Evolutionary conservation across 1,140 invertebrate species (phyloP).

Genomic region (Temnothorax nylanderi): DNA sequence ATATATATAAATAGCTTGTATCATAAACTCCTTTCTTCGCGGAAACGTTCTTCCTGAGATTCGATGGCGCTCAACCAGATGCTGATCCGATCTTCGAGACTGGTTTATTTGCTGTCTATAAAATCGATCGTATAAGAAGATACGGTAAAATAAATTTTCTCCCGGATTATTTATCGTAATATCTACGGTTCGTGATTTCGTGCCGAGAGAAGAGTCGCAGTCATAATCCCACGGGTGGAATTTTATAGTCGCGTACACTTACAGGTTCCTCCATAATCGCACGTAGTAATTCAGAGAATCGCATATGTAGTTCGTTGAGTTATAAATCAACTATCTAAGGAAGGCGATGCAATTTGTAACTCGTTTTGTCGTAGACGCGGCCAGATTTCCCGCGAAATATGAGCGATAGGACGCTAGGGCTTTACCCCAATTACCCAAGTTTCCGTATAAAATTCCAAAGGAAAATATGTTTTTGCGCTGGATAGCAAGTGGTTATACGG

Average conservation of each 20-base stretch:
- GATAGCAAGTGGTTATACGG: background rate
- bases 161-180: constrained; percentile 45
- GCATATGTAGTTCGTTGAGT: background rate
- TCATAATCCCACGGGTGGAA: constrained; percentile 18
- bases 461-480: constrained; percentile 16
- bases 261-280: constrained; percentile 3
- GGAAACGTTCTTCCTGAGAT: background rate
- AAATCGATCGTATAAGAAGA: constrained; percentile 26
- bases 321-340: constrained; percentile 17
- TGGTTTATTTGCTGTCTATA: constrained; percentile 47
- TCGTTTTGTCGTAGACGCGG: background rate
- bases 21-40: background rate
- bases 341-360: constrained; percentile 22
- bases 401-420: background rate
- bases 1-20: background rate
- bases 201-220: constrained; percentile 14
- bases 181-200: constrained; percentile 44
- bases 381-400: background rate
- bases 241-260: constrained; percentile 9
- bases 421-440: constrained; percentile 23
- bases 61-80: background rate
- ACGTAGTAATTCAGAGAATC: constrained; percentile 23
- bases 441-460: background rate
- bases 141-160: constrained; percentile 46
- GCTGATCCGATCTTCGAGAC: background rate